phyloP scores from a whole-genome alignment of 2,888 invertebrate genomes.

The Rhingia campestris region DNA sequence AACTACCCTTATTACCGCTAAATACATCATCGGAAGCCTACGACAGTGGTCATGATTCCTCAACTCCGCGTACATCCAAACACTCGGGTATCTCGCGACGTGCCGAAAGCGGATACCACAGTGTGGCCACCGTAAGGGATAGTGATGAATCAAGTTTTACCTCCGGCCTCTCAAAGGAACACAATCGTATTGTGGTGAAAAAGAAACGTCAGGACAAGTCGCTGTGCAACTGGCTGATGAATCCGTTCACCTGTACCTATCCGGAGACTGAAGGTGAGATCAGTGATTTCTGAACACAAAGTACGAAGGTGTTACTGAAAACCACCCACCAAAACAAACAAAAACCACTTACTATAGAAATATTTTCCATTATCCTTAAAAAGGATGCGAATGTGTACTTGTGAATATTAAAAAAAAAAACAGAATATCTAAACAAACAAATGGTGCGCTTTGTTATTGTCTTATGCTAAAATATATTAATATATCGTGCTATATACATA shows the following conservation, averaged over 20 bases:
- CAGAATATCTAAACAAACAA: slow-evolving; percentile 55
- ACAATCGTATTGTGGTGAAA: slow-evolving; percentile 82
- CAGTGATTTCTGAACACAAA: slow-evolving; percentile 84
- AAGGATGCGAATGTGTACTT: slow-evolving; percentile 71
- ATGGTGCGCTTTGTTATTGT: slow-evolving; percentile 74
- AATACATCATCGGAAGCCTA: slow-evolving; percentile 86
- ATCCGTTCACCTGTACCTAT: slow-evolving; percentile 90
- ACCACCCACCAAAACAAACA: slow-evolving; percentile 67
- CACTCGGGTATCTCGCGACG: slow-evolving; percentile 91
- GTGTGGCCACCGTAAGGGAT: slow-evolving; percentile 90
- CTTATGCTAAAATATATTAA: slow-evolving; percentile 66
- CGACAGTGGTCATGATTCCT: slow-evolving; percentile 93
- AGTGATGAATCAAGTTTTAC: slow-evolving; percentile 94
- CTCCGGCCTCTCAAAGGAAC: slow-evolving; percentile 84
- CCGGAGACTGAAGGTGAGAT: slow-evolving; percentile 88
- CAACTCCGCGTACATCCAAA: slow-evolving; percentile 91
- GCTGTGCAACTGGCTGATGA: slow-evolving; percentile 89
- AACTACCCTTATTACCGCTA: slow-evolving; percentile 81
- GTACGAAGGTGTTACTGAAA: slow-evolving; percentile 64
- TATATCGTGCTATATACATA: slow-evolving; percentile 61
- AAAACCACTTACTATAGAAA: slow-evolving; percentile 70
- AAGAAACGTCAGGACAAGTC: slow-evolving; percentile 89
- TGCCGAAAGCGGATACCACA: slow-evolving; percentile 95
- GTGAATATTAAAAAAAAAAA: slow-evolving; percentile 52
- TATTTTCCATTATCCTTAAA: slow-evolving; percentile 74